phyloP scores from a whole-genome alignment of 2,888 invertebrate species.

The Tetropium fuscum region DNA sequence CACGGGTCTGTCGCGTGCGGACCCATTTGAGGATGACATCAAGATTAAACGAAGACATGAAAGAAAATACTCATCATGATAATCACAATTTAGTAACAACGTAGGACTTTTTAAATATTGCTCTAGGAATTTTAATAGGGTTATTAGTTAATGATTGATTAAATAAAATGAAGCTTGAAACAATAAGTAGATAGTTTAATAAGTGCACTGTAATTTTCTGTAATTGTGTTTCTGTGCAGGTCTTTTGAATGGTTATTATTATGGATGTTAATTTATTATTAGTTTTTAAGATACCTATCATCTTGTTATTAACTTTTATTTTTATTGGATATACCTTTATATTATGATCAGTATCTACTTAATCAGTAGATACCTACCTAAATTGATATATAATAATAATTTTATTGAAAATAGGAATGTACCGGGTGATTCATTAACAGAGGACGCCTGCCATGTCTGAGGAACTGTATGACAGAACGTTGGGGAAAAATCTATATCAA shows the following conservation, averaged over 20 bases:
- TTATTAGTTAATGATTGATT: slow-evolving; percentile 24
- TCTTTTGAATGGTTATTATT: not conserved
- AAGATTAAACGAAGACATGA: slow-evolving; percentile 3
- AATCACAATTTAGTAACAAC: slow-evolving; percentile 17
- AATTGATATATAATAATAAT: too few relatives aligned
- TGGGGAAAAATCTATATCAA: too few relatives aligned
- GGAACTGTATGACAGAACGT: too few relatives aligned
- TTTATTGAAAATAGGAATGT: too few relatives aligned
- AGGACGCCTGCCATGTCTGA: too few relatives aligned
- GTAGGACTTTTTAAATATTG: slow-evolving; percentile 9
- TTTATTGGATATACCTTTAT: too few relatives aligned
- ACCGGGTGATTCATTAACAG: too few relatives aligned
- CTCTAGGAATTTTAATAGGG: slow-evolving; percentile 23
- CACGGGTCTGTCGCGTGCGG: slow-evolving; percentile 52
- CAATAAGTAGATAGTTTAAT: slow-evolving; percentile 7
- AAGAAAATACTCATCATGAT: slow-evolving; percentile 15
- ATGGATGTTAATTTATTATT: not conserved
- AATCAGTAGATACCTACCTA: too few relatives aligned
- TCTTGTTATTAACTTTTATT: too few relatives aligned
- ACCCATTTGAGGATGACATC: slow-evolving; percentile 7
- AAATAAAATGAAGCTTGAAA: slow-evolving; percentile 5
- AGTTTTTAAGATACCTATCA: too few relatives aligned
- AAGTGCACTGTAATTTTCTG: slow-evolving; percentile 18
- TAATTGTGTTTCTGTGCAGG: slow-evolving; percentile 13
- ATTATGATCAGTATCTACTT: too few relatives aligned